Conservation (phyloP, 2,888 invertebrate genomes). For the Malthinus flaveolus region DNA sequence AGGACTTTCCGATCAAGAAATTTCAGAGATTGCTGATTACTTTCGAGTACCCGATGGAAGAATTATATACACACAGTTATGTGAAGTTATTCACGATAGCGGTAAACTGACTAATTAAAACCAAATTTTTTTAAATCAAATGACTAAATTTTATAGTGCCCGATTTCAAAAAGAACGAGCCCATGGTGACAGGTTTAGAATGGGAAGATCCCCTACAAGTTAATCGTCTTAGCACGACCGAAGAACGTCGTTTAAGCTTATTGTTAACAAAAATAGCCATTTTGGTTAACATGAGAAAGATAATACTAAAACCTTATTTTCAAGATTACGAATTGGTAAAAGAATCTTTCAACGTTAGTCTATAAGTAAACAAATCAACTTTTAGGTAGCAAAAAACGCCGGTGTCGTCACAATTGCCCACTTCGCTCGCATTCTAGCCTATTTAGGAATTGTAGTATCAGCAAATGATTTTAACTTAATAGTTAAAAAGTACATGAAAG, state of each 20-base stretch:
- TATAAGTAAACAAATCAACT: constrained; percentile 14
- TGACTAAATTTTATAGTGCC: constrained; percentile 50
- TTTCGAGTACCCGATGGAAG: constrained; percentile 80
- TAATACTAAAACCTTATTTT: constrained; percentile 73
- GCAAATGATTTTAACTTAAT: constrained; percentile 74
- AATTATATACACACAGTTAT: constrained; percentile 75
- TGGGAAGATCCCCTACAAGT: constrained; percentile 74
- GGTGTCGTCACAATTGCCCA: constrained; percentile 78
- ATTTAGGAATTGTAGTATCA: constrained; percentile 69
- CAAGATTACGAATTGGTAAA: constrained; percentile 71
- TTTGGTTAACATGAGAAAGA: constrained; percentile 58
- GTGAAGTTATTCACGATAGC: constrained; percentile 71
- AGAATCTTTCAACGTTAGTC: background rate
- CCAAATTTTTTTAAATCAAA: background rate
- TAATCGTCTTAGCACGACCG: constrained; percentile 65
- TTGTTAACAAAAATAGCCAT: constrained; percentile 75
- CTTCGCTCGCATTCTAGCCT: constrained; percentile 73
- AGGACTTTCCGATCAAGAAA: constrained; percentile 73
- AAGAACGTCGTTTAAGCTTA: constrained; percentile 68
- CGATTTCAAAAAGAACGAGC: constrained; percentile 55
- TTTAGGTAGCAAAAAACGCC: constrained; percentile 71
- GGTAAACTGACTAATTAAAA: constrained; percentile 51
- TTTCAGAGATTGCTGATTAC: constrained; percentile 74
- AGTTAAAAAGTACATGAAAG: constrained; percentile 74
- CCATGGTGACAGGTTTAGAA: constrained; percentile 61